Conservation (phyloP, 2,888 invertebrate genomes). For the Dimorphilus gyrociliatus region DNA sequence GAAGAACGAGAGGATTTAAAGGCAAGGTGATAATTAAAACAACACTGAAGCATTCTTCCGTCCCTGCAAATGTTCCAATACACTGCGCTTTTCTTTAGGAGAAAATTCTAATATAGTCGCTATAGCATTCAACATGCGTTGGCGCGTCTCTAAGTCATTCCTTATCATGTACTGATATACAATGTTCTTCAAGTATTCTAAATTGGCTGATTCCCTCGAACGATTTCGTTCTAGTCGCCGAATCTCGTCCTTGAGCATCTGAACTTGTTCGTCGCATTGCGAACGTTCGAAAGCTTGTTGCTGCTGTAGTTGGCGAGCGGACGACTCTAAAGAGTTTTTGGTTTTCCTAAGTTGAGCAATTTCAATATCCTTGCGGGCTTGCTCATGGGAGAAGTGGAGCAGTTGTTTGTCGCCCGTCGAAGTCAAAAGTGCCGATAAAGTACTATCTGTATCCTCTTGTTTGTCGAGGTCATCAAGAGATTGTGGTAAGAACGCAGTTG, state of each 20-base stretch:
- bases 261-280: slow-evolving; percentile 40
- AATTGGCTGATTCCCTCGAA: slow-evolving; percentile 63
- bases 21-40: no score
- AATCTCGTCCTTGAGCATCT: slow-evolving; percentile 41
- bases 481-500: no score
- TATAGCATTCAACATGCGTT: slow-evolving; percentile 75
- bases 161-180: slow-evolving; percentile 62
- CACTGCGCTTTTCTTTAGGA: slow-evolving; percentile 47
- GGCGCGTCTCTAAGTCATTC: slow-evolving; percentile 50
- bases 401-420: slow-evolving; percentile 38
- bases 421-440: no score
- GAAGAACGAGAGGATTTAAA: no score
- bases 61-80: slow-evolving; percentile 13
- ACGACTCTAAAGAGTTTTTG: slow-evolving; percentile 45
- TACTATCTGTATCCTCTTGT: no score
- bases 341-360: slow-evolving; percentile 54
- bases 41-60: no score
- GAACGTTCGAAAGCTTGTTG: slow-evolving; percentile 35
- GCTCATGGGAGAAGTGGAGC: slow-evolving; percentile 64
- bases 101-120: slow-evolving; percentile 68
- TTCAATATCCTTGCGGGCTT: slow-evolving; percentile 62
- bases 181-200: slow-evolving; percentile 79
- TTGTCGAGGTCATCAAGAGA: no score
- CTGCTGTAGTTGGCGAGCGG: slow-evolving; percentile 43
- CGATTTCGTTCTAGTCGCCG: slow-evolving; percentile 36